phyloP scores from a whole-genome alignment of 1,140 invertebrate species.

The Campoletis sonorensis region DNA sequence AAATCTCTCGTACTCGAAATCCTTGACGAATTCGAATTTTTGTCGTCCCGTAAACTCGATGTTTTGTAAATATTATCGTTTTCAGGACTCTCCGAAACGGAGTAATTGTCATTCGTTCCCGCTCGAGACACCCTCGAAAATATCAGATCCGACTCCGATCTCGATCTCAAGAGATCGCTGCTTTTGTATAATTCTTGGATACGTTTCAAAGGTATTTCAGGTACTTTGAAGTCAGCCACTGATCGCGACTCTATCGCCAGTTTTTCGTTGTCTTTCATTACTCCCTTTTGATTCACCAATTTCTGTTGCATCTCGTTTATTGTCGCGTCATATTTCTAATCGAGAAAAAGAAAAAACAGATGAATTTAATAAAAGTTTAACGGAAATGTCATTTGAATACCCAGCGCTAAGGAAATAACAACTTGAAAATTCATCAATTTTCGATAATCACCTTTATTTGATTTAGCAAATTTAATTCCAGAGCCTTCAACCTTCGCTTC shows the following conservation, averaged over 20 bases:
- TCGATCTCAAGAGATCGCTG: conserved; percentile 68
- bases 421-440: conserved; percentile 5
- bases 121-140: conserved; percentile 46
- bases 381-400: background rate
- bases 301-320: conserved; percentile 74
- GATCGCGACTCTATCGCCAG: conserved; percentile 71
- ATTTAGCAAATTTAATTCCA: conserved; percentile 73
- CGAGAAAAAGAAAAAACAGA: conserved; percentile 6
- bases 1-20: background rate
- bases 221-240: conserved; percentile 73
- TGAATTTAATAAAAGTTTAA: background rate
- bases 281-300: conserved; percentile 67
- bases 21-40: conserved; percentile 32
- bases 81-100: background rate
- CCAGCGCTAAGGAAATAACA: too few species aligned
- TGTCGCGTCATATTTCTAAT: conserved; percentile 72
- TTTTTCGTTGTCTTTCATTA: conserved; percentile 68
- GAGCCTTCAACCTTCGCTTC: conserved; percentile 69
- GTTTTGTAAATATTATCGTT: conserved; percentile 44
- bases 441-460: conserved; percentile 70
- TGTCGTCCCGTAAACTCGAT: conserved; percentile 35
- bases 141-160: conserved; percentile 70
- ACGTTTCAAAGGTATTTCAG: conserved; percentile 72
- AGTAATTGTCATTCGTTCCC: conserved; percentile 39
- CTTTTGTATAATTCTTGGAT: conserved; percentile 73